Conservation (phyloP, 1,140 invertebrate species). For the Asbolus verrucosus region DNA sequence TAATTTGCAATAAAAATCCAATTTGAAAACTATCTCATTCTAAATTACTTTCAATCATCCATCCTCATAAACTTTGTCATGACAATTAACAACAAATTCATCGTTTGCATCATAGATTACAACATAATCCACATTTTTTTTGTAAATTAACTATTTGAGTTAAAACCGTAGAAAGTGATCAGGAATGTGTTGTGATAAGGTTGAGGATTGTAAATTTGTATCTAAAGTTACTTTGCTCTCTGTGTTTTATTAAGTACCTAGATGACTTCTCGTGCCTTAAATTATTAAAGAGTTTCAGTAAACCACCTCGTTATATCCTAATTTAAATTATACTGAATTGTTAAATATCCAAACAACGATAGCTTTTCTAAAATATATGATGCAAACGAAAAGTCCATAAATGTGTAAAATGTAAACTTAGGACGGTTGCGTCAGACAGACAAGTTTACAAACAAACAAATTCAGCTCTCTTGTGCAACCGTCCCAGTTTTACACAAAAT, state of each 20-base stretch:
- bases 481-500: too few relatives aligned
- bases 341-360: conserved; percentile 13
- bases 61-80: too few relatives aligned
- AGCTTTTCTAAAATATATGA: conserved; percentile 16
- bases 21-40: too few relatives aligned
- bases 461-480: neutral
- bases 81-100: too few relatives aligned
- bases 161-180: too few relatives aligned
- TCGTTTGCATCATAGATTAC: conserved; percentile 7
- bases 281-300: conserved; percentile 11
- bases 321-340: too few relatives aligned
- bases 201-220: too few relatives aligned
- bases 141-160: too few relatives aligned
- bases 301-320: too few relatives aligned
- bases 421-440: neutral
- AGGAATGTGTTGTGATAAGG: too few relatives aligned
- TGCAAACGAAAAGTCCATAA: conserved; percentile 20
- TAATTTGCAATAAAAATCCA: too few relatives aligned
- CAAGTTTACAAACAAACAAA: neutral
- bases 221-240: neutral
- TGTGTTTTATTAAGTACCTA: conserved; percentile 8
- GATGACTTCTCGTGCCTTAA: conserved; percentile 30
- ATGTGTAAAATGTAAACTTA: neutral
- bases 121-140: neutral
- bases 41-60: too few relatives aligned